Conservation (phyloP, 1,140 invertebrate genomes). For the Anoplophora glabripennis region DNA sequence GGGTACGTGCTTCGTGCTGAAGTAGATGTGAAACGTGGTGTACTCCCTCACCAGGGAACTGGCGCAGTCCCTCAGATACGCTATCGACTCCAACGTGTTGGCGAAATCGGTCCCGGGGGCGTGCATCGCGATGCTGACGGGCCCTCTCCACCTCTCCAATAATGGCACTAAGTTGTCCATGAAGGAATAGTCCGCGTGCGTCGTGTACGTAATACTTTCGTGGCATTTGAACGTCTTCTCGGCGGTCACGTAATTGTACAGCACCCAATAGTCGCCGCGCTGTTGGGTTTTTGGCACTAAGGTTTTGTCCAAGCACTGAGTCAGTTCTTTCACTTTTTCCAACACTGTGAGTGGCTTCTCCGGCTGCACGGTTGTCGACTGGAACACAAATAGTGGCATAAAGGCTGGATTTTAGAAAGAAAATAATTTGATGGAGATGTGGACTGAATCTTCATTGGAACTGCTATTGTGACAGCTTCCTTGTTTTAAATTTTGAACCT, state of each 20-base stretch:
- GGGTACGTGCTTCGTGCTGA: conserved; percentile 80
- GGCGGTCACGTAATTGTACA: conserved; percentile 80
- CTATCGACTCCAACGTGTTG: conserved; percentile 64
- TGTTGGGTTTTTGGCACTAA: conserved; percentile 65
- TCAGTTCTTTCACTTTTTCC: conserved; percentile 50
- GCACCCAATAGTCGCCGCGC: conserved; percentile 84
- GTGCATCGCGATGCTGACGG: conserved; percentile 73
- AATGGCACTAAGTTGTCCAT: conserved; percentile 84
- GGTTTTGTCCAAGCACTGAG: conserved; percentile 65
- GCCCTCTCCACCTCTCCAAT: conserved; percentile 68
- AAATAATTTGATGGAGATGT: too few relatives aligned
- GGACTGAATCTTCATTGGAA: too few relatives aligned
- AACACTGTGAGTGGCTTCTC: conserved; percentile 19
- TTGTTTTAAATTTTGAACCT: too few relatives aligned
- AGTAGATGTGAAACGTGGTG: conserved; percentile 85
- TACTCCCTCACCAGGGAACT: conserved; percentile 66
- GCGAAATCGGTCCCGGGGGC: conserved; percentile 70
- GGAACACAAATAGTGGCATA: too few relatives aligned
- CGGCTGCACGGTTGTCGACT: background rate
- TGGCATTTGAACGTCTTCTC: conserved; percentile 78
- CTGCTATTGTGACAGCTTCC: too few relatives aligned
- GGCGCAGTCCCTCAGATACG: conserved; percentile 66
- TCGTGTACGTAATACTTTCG: conserved; percentile 87
- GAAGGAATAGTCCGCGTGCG: conserved; percentile 88
- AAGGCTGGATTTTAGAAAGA: too few relatives aligned